Evolutionary conservation across 1,140 invertebrate genomes (phyloP), one percentile per base, ranked within the genome.

Genomic region (Plectrocnemia conspersa): DNA sequence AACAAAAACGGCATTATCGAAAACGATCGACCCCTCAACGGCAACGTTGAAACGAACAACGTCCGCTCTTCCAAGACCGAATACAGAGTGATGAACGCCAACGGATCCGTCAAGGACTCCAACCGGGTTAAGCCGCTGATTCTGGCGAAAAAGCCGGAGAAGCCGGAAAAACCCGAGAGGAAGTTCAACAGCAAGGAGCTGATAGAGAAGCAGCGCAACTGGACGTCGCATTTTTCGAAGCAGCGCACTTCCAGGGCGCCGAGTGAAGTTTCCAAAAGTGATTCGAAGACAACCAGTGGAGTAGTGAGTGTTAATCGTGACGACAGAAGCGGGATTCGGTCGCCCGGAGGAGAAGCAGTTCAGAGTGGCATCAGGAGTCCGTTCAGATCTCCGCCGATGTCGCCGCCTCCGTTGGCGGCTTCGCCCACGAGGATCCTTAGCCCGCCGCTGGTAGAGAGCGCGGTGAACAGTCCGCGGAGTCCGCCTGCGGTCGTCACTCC

Each of bases 151-250:
- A 70, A 79, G 55, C 85, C 85, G 0, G 86, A 88, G 54, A 89
- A 89, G 69, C 85, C 86, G 0, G 86, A 89, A 55, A 89, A 89
- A 69, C 86, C 86, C 1, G 87, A 90, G 66, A 75, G 86, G 23
- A 84, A 88, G 62, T 82, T 91, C 54, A 91, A 90, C 63, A 85
- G 82, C 6, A 84, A 88, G 47, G 89, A 92, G 68, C 71, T 93
- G 10, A 91, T 93, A 32, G 89, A 93, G 68, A 91, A 91, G 63
- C 89, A 91, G 63, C 84, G 85, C 64, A 93, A 93, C 69, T 93
- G 89, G 89, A 91, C 89, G 2, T 86, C 87, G 36, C 89, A 93
- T 69, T 93, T 93, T 66, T 85, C 84, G 18, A 89, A 88, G 71
- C 79, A 82, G 11, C 76, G 83, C 58, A 76, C 79, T 2, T 75